Percentiles rank a stretch among this genome's conserved stretches.
Conservation (phyloP, 2,888 invertebrate species). For the Cheilosia vulpina region DNA sequence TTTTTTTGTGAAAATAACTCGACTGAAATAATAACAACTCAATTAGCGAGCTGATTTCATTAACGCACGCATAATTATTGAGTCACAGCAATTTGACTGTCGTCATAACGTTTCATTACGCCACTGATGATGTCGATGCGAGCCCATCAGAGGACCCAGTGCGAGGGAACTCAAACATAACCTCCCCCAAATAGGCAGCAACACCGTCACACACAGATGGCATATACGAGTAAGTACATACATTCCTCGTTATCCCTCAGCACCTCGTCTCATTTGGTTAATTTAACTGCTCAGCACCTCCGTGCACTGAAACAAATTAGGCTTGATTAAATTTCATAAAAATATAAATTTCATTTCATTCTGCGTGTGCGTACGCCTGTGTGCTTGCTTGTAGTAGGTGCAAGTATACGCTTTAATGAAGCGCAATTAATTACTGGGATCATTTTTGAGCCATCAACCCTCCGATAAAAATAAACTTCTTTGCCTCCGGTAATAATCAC, state of each 20-base stretch:
- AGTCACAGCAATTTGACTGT: constrained; percentile 61
- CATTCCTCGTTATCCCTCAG: constrained; percentile 49
- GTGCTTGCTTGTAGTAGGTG: constrained; percentile 25
- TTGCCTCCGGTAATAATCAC: constrained; percentile 38
- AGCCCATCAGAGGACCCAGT: neutral
- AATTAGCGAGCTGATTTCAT: constrained; percentile 71
- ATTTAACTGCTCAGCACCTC: constrained; percentile 57
- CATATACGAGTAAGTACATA: constrained; percentile 22
- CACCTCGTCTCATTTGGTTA: constrained; percentile 72
- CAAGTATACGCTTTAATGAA: constrained; percentile 56
- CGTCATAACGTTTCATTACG: constrained; percentile 71
- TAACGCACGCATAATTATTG: constrained; percentile 65
- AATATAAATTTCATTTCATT: constrained; percentile 29
- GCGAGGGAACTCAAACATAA: constrained; percentile 1
- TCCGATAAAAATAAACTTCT: constrained; percentile 59
- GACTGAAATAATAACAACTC: constrained; percentile 69
- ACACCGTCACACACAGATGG: neutral
- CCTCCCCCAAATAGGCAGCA: constrained; percentile 2
- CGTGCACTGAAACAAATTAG: constrained; percentile 42
- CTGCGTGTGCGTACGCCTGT: neutral
- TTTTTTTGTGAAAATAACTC: constrained; percentile 38
- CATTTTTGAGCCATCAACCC: constrained; percentile 46
- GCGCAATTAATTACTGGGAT: constrained; percentile 63
- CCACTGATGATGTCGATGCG: constrained; percentile 23
- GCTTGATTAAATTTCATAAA: constrained; percentile 65